These are phyloP conservation scores for Platorchestia sp. DNA, from an alignment of 1,140 invertebrate genomes.

Conservation along the genomic window DNA sequence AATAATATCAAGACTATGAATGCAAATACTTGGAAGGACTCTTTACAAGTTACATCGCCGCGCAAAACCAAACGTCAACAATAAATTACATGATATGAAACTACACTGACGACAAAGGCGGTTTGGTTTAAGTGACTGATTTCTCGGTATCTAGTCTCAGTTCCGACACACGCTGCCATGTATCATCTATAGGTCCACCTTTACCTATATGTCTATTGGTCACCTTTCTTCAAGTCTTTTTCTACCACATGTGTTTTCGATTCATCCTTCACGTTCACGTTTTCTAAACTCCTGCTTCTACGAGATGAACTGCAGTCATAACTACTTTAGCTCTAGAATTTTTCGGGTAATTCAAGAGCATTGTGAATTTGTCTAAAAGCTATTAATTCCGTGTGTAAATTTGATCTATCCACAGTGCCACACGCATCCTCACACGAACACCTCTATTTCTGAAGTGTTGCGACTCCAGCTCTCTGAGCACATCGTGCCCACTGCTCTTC, in stretches of 20 bases:
- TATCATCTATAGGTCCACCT: background rate
- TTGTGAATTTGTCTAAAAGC: background rate
- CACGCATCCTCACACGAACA: background rate
- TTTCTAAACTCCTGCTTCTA: background rate
- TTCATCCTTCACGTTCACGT: background rate
- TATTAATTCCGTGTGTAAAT: background rate
- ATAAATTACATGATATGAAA: slow-evolving; percentile 47
- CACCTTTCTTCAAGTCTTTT: background rate
- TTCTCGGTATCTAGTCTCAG: background rate
- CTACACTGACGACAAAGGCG: slow-evolving; percentile 22
- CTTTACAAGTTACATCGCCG: background rate
- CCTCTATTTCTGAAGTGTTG: background rate
- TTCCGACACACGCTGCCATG: background rate
- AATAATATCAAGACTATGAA: background rate
- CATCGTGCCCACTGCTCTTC: slow-evolving; percentile 56
- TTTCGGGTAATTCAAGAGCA: background rate
- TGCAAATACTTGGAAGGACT: slow-evolving; percentile 48
- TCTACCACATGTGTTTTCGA: background rate
- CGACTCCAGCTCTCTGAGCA: background rate
- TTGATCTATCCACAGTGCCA: background rate
- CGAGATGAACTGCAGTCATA: too few species aligned
- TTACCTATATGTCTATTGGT: background rate
- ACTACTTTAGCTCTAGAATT: background rate
- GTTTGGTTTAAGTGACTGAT: background rate
- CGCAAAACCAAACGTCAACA: slow-evolving; percentile 10